Percentiles rank a stretch among this genome's conserved stretches.
These are phyloP conservation scores for Netelia inedita DNA, from an alignment of 2,888 invertebrate genomes.

Conservation along the genomic window DNA sequence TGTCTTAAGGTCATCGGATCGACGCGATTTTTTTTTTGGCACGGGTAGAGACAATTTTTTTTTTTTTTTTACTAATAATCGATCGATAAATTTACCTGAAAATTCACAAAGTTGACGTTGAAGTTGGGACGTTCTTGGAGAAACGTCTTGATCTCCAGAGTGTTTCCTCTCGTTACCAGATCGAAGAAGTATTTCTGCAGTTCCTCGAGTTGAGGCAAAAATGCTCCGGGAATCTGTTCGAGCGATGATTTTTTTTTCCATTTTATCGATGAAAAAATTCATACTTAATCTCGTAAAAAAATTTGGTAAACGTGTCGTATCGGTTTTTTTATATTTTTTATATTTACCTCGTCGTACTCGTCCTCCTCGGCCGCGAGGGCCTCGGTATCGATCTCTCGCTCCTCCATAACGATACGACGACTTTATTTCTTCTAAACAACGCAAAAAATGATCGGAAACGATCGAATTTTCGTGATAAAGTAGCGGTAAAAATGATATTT, in stretches of 20 bases:
- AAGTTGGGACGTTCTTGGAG: slow-evolving; percentile 85
- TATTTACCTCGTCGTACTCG: slow-evolving; percentile 64
- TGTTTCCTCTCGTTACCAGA: slow-evolving; percentile 85
- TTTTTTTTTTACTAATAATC: neutral
- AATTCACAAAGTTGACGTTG: slow-evolving; percentile 88
- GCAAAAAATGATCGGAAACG: neutral
- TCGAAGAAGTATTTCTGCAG: slow-evolving; percentile 86
- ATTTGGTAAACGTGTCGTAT: neutral
- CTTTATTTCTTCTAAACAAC: slow-evolving; percentile 32
- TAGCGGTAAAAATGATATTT: slow-evolving; percentile 11
- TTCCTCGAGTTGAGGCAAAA: slow-evolving; percentile 86
- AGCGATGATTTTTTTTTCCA: neutral
- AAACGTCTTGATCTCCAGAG: slow-evolving; percentile 85
- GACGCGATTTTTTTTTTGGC: neutral
- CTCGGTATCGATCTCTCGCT: slow-evolving; percentile 50
- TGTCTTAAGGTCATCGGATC: slow-evolving; percentile 23
- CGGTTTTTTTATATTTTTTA: neutral
- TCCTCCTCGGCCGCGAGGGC: slow-evolving; percentile 32
- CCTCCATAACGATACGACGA: slow-evolving; percentile 42
- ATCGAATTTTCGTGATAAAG: neutral
- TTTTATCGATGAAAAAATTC: slow-evolving; percentile 10
- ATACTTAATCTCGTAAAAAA: slow-evolving; percentile 11
- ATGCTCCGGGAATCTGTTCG: slow-evolving; percentile 82
- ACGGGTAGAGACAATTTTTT: neutral
- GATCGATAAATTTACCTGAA: slow-evolving; percentile 83